Base-by-base conservation (phyloP, 2,113 vertebrate genomes). In the Elephantulus edwardii region DNA sequence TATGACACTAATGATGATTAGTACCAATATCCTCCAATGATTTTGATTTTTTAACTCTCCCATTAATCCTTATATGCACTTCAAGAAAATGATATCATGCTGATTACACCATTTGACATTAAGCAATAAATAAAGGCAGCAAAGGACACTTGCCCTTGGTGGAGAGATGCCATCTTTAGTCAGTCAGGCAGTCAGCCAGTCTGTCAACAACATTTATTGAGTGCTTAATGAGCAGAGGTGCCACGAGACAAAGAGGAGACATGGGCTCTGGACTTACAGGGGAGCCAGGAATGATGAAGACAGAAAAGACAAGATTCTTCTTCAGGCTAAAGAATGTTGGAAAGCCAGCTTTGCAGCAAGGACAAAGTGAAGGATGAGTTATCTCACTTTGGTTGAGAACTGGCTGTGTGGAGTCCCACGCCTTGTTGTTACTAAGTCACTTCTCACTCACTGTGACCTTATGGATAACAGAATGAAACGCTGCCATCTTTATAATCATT, bases 201-300 rank as follows among this genome's bases (percentile, higher is more conserved):
- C 88, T 90, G 88, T 95, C 95, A 94, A 68, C 86, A 93, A 52
- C 80, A 62, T 92, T 91, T 94, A 91, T 48, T 91, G 89, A 89
- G 78, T 60, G 35, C 58, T 91, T 93, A 85, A 85, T 93, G 87
- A 95, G 87, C 78, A 56, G 66, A 72, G 56, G 70, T 83, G 38
- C 72, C 35, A 30, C 0, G 17, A 76, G 83, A 94, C 85, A 68
- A 50, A 60, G 50, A 90, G 81, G 92, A 89, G 80, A 88, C 44
- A 1, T 5, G 30, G 78, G 62, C 46, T 77, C 50, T 26, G 66
- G 74, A 68, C 89, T 85, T n/a, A 83, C 78, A 76, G 70, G 74
- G 40, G 80, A 91, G 48, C 35, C 66, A 70, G 79, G 48, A 46
- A 35, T 40, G 56, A 60, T 9, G 4, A 80, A 89, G 46, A n/a